Evolutionary conservation across 2,888 invertebrate genomes (phyloP).

Genomic region (Chaitophorus viminalis): DNA sequence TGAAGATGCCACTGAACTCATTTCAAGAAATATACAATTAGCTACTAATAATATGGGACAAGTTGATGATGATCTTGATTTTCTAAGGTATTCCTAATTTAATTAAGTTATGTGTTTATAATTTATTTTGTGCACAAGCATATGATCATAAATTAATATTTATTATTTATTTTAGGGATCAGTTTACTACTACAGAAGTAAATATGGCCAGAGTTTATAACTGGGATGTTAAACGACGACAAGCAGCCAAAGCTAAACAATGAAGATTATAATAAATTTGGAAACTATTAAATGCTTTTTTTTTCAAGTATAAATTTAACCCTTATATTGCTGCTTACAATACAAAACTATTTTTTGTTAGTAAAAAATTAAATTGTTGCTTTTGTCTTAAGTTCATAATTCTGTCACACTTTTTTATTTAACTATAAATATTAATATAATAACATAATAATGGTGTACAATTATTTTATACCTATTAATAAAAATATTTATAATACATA

Average conservation of each 20-base stretch:
- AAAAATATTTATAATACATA: conserved; percentile 1
- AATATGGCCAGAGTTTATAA: conserved; percentile 99
- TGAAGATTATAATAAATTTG: neutral
- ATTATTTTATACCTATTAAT: neutral
- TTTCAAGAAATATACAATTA: conserved; percentile 84
- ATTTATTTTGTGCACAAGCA: neutral
- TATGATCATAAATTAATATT: neutral
- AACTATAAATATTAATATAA: conserved; percentile 17
- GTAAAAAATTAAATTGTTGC: conserved; percentile 2
- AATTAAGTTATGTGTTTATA: neutral
- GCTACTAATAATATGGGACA: conserved; percentile 85
- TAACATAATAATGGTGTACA: conserved; percentile 4
- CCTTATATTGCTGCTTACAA: neutral
- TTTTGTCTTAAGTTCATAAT: neutral
- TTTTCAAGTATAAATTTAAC: neutral
- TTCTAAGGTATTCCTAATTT: conserved; percentile 70
- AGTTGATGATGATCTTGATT: conserved; percentile 93
- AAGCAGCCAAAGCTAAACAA: conserved; percentile 61
- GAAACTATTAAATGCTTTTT: conserved; percentile 6
- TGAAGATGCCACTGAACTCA: conserved; percentile 86
- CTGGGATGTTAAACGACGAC: conserved; percentile 89
- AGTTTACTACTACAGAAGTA: conserved; percentile 97
- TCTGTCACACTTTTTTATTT: conserved; percentile 2
- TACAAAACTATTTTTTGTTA: neutral
- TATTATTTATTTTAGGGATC: conserved; percentile 77